These are phyloP conservation scores for Ostrea edulis DNA, from an alignment of 1,140 invertebrate genomes.

Conservation along the genomic window DNA sequence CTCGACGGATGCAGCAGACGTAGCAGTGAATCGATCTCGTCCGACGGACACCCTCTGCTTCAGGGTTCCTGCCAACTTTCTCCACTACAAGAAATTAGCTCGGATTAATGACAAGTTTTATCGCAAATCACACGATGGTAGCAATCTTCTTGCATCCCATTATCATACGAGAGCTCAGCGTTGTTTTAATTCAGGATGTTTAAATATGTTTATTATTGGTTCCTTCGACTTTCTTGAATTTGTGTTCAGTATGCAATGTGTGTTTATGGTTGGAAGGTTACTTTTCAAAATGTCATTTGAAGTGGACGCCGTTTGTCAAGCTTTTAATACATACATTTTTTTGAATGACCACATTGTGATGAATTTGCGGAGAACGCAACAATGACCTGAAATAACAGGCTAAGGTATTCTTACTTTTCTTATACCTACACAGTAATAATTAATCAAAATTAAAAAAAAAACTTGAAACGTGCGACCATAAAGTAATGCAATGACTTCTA, in stretches of 20 bases:
- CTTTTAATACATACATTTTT: not conserved
- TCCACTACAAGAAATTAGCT: constrained; percentile 8
- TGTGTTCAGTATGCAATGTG: constrained; percentile 19
- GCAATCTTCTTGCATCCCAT: not conserved
- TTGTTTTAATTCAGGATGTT: not conserved
- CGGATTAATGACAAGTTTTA: constrained; percentile 21
- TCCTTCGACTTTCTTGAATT: not conserved
- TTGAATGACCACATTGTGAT: not conserved
- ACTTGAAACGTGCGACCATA: not conserved
- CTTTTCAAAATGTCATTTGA: not conserved
- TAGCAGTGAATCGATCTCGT: not conserved
- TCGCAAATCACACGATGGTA: not conserved
- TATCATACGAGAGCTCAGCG: not conserved
- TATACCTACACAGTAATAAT: not conserved
- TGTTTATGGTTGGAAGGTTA: not conserved
- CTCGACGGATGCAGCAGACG: not conserved
- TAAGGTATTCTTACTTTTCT: constrained; percentile 12
- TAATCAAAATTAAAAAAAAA: constrained; percentile 27
- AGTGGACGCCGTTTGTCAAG: not conserved
- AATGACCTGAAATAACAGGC: constrained; percentile 19
- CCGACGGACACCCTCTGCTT: not conserved
- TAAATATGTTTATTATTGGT: not conserved
- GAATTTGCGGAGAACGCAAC: constrained; percentile 6
- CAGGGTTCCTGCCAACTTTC: not conserved
- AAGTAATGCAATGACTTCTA: constrained; percentile 3